Conservation (phyloP, 53 echinoderm and acorn worm species). For the Actinopyga echinites region DNA sequence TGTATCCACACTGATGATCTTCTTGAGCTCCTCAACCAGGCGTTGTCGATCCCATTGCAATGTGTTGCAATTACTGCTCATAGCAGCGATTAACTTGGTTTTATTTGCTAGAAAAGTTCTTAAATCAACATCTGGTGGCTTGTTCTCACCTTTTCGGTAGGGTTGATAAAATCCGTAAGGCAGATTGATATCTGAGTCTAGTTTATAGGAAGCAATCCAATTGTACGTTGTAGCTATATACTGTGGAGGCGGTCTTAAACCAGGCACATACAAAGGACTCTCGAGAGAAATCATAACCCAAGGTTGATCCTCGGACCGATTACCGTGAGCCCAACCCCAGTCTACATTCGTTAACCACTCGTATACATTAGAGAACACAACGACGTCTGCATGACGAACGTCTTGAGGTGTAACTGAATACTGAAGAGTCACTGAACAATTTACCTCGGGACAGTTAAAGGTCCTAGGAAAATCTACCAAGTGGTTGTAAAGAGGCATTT, state of each 20-base stretch:
- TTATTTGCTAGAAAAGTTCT: background rate
- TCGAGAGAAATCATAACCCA: constrained; percentile 23
- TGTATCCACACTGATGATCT: background rate
- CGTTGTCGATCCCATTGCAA: constrained; percentile 8
- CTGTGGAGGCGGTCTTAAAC: background rate
- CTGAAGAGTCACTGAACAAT: background rate
- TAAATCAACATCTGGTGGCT: constrained; percentile 8
- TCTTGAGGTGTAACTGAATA: background rate
- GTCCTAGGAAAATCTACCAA: constrained; percentile 9
- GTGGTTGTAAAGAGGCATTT: constrained; percentile 1
- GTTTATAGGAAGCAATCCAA: constrained; percentile 19
- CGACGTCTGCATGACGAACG: background rate
- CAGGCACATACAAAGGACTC: constrained; percentile 15
- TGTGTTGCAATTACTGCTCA: constrained; percentile 21
- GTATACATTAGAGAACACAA: constrained; percentile 24
- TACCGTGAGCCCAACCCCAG: constrained; percentile 27
- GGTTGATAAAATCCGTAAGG: constrained; percentile 11
- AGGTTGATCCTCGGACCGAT: constrained; percentile 9
- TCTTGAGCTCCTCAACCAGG: background rate
- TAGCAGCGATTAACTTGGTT: background rate
- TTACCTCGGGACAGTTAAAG: background rate
- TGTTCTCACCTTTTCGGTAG: background rate
- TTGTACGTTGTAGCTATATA: background rate
- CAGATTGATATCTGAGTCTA: background rate
- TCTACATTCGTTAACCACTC: background rate